Evolutionary conservation across 2,113 vertebrate species (phyloP).

Genomic region (Platysteira castanea): DNA sequence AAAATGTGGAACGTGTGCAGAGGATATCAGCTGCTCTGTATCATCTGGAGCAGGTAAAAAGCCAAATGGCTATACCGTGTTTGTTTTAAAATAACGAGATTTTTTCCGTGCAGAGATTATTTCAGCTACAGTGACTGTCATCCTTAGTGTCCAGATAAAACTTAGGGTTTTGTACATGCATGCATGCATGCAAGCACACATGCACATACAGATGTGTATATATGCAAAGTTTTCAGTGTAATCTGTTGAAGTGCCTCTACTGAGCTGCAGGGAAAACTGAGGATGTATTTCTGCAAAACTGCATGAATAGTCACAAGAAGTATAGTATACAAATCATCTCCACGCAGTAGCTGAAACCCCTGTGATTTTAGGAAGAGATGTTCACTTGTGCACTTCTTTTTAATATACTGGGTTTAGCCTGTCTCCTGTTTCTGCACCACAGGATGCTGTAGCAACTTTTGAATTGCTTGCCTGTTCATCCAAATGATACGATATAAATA

Average conservation of each 20-base stretch:
- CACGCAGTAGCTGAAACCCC: background rate
- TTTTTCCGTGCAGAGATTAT: background rate
- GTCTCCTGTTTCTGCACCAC: background rate
- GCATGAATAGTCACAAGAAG: background rate
- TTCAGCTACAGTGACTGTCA: background rate
- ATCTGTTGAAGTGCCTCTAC: background rate
- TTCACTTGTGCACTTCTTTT: background rate
- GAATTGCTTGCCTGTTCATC: background rate
- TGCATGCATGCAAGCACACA: too few species aligned
- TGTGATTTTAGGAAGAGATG: background rate
- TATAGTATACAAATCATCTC: background rate
- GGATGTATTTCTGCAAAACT: background rate
- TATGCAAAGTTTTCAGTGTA: background rate
- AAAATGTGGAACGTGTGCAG: conserved; percentile 89
- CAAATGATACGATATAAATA: background rate
- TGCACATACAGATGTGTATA: background rate
- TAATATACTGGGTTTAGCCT: background rate
- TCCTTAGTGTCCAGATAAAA: background rate
- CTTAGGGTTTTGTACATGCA: background rate
- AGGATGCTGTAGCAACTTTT: background rate
- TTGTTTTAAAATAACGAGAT: background rate
- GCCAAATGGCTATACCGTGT: background rate
- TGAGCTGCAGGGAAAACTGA: background rate
- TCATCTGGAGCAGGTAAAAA: conserved; percentile 86
- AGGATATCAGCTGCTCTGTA: conserved; percentile 96